Evolutionary conservation across 2,888 invertebrate genomes (phyloP).

Genomic region (Hydriomena furcata): DNA sequence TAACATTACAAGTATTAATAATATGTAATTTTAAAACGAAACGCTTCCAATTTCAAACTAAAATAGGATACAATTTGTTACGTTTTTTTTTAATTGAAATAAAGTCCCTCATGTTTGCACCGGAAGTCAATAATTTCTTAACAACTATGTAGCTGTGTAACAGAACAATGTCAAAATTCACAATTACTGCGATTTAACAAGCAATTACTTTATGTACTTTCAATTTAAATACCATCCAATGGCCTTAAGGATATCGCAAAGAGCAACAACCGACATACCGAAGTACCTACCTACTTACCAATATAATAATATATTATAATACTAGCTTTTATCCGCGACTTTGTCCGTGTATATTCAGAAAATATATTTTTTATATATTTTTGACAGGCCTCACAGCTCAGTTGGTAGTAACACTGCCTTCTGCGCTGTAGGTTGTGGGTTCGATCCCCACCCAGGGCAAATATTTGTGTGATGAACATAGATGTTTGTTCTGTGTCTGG

Average conservation of each 20-base stretch:
- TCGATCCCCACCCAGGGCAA: too few relatives aligned
- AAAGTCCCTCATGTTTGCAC: conserved; percentile 1
- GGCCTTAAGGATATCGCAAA: conserved; percentile 34
- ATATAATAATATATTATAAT: too few relatives aligned
- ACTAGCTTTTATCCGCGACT: too few relatives aligned
- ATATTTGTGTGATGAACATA: too few relatives aligned
- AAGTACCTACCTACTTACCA: conserved; percentile 7
- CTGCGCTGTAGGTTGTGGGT: too few relatives aligned
- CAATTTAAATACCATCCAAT: conserved; percentile 22
- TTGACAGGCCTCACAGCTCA: too few relatives aligned
- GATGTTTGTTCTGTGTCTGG: too few relatives aligned
- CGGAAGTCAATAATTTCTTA: conserved; percentile 17
- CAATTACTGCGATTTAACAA: conserved; percentile 14
- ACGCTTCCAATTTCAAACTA: conserved; percentile 8
- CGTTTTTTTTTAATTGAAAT: conserved; percentile 13
- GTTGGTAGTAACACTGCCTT: too few relatives aligned
- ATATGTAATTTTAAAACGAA: conserved; percentile 9
- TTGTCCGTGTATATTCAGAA: too few relatives aligned
- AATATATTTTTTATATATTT: too few relatives aligned
- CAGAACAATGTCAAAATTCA: conserved; percentile 16
- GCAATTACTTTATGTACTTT: conserved; percentile 19
- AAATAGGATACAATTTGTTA: not conserved
- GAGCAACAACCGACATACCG: conserved; percentile 30
- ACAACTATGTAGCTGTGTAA: conserved; percentile 1
- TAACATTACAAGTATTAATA: not conserved